Base-by-base conservation (phyloP, 2,888 invertebrate species). In the Anorthoa munda region DNA sequence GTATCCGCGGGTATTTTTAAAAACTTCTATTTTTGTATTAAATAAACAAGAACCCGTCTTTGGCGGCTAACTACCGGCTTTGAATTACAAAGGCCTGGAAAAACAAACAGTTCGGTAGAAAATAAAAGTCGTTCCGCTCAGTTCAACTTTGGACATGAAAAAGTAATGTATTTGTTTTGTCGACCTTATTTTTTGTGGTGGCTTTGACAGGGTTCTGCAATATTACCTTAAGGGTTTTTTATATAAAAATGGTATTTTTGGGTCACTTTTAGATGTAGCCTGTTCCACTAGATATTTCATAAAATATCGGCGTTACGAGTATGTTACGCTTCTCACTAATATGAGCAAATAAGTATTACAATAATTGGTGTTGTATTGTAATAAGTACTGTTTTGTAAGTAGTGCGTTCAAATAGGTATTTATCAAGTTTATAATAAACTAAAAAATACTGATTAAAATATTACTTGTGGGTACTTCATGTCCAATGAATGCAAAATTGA, bases 51-150 rank as follows among this genome's bases (percentile, higher is more conserved):
- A 76, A 23, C 31, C 59, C 66, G 75, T 83, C 70, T 77, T 75
- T 77, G 84, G 82, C 74, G 77, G 81, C 74, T 78, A 83, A 86
- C 83, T 86, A 79, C 81, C 67, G 72, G 80, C 76, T 69, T 82
- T 83, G 70, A 77, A 82, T 86, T 86, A 83, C 84, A 87, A 85
- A 86, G 75, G 77, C 73, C 64, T 71, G 61, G 69, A 77, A 77
- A 79, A 85, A 81, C 77, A 85, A 77, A 75, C 67, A n/a, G 66
- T 31, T n/a, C 17, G 13, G 59, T 50, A 31, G 66, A 83, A 85
- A 85, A 81, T 83, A 79, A 85, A 81, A 83, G 76, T 72, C 51
- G 53, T 53, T 69, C 66, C 48, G 45, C 64, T 17, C 63, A 53
- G 75, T 66, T 77, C 55, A 56, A 69, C 74, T 82, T 84, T 84